These are phyloP conservation scores for Syngnathus scovelli DNA, from an alignment of 2,113 vertebrate genomes.

Conservation along the genomic window DNA sequence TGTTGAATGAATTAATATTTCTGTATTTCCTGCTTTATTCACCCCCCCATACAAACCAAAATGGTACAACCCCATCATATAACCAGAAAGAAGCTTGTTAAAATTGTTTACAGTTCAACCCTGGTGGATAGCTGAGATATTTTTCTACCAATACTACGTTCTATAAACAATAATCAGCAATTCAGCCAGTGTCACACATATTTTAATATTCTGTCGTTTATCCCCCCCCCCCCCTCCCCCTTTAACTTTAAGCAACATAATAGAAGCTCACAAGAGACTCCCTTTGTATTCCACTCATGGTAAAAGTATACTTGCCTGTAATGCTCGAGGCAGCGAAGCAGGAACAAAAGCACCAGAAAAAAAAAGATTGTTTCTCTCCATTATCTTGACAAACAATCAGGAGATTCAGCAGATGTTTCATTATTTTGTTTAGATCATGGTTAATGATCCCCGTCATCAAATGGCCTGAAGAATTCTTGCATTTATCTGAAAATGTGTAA, in stretches of 20 bases:
- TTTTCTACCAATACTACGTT: not conserved
- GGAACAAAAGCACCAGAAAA: conserved; percentile 4
- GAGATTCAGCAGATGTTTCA: conserved; percentile 1
- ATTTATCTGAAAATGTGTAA: not conserved
- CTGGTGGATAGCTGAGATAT: not conserved
- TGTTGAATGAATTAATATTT: not conserved
- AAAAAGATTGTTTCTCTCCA: conserved; percentile 2
- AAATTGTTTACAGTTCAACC: too few species aligned
- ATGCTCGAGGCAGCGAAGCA: not conserved
- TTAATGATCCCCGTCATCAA: not conserved
- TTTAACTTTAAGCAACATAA: conserved; percentile 12
- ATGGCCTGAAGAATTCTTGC: not conserved
- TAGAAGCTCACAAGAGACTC: not conserved
- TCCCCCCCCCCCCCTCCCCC: not conserved
- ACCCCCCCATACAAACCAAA: not conserved
- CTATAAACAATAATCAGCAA: not conserved
- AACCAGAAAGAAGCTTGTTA: not conserved
- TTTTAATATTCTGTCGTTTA: not conserved
- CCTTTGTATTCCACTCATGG: conserved; percentile 8
- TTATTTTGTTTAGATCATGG: conserved; percentile 12
- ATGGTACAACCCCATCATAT: not conserved
- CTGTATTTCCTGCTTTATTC: not conserved
- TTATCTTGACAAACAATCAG: conserved; percentile 17
- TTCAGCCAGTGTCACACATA: too few species aligned
- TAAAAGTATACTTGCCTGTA: not conserved